Evolutionary conservation across 2,797 vertebrate genomes (phyloP).

Genomic region (Hemibagrus guttatus): DNA sequence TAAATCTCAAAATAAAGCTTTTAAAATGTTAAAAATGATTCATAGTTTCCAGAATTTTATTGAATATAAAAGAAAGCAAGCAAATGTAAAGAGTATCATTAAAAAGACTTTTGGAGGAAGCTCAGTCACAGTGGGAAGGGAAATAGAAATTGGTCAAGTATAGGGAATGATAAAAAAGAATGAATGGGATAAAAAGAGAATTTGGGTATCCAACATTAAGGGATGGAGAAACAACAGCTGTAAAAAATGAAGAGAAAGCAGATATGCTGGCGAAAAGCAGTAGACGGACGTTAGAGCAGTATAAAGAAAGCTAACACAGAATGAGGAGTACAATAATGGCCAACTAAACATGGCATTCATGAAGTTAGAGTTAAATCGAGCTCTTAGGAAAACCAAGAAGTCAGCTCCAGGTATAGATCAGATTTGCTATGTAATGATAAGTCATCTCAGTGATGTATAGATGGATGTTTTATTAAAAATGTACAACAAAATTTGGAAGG

Average conservation of each 20-base stretch:
- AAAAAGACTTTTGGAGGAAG: neutral
- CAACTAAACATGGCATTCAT: neutral
- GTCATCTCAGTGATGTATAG: neutral
- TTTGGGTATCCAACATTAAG: no score
- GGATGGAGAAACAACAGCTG: neutral
- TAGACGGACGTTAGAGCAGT: neutral
- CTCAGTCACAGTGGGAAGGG: neutral
- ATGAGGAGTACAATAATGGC: neutral
- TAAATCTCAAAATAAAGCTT: slow-evolving; percentile 3
- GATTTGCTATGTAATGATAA: neutral
- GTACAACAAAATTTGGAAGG: neutral
- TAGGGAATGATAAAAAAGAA: neutral
- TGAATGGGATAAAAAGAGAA: neutral
- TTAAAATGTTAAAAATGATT: neutral
- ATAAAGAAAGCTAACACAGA: neutral
- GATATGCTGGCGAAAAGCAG: neutral
- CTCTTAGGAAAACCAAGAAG: neutral
- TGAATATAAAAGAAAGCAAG: slow-evolving; percentile 1
- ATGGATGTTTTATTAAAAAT: neutral
- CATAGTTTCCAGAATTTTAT: neutral
- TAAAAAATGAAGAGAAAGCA: neutral
- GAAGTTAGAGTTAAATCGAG: neutral
- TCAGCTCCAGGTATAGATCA: neutral
- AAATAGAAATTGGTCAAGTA: neutral
- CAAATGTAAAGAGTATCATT: slow-evolving; percentile 12